Percentiles rank a stretch among this genome's conserved stretches.
phyloP scores from a whole-genome alignment of 2,888 invertebrate species.

The Dryobotodes eremita region DNA sequence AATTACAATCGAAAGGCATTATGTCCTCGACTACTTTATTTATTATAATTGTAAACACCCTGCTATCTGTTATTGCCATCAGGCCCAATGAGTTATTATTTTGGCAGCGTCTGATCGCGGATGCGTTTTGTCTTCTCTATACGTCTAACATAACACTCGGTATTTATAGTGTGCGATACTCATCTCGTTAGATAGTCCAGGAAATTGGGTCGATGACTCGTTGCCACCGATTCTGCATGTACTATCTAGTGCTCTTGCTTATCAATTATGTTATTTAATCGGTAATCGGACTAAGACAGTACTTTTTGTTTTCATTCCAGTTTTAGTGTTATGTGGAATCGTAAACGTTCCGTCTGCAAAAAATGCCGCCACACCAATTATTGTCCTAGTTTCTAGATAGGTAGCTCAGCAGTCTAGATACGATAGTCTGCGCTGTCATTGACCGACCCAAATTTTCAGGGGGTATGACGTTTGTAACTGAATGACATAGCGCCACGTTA shows the following conservation, averaged over 20 bases:
- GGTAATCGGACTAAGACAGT: not conserved
- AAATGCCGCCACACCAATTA: slow-evolving; percentile 70
- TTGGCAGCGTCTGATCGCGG: slow-evolving; percentile 85
- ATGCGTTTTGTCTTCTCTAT: slow-evolving; percentile 84
- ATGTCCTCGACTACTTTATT: slow-evolving; percentile 56
- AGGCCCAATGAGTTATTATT: slow-evolving; percentile 80
- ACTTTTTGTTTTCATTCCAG: not conserved
- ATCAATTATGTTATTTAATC: slow-evolving; percentile 36
- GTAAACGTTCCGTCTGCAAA: slow-evolving; percentile 47
- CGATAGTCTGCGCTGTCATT: slow-evolving; percentile 80
- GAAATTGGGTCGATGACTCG: slow-evolving; percentile 86
- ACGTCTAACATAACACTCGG: slow-evolving; percentile 72
- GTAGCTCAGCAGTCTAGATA: slow-evolving; percentile 69
- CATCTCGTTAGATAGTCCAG: slow-evolving; percentile 81
- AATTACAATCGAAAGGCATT: slow-evolving; percentile 38
- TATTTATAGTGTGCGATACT: slow-evolving; percentile 85
- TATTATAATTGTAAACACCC: slow-evolving; percentile 75
- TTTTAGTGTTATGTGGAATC: slow-evolving; percentile 31
- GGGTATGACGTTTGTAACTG: slow-evolving; percentile 80
- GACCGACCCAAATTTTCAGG: slow-evolving; percentile 86
- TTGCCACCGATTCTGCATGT: slow-evolving; percentile 72
- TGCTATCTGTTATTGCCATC: slow-evolving; percentile 72
- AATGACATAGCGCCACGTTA: slow-evolving; percentile 82
- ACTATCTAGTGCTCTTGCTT: slow-evolving; percentile 37
- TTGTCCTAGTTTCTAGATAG: slow-evolving; percentile 66